Percentiles rank a stretch among this genome's conserved stretches.
Conservation (phyloP, 2,113 vertebrate species). For the Furnarius figulus region DNA sequence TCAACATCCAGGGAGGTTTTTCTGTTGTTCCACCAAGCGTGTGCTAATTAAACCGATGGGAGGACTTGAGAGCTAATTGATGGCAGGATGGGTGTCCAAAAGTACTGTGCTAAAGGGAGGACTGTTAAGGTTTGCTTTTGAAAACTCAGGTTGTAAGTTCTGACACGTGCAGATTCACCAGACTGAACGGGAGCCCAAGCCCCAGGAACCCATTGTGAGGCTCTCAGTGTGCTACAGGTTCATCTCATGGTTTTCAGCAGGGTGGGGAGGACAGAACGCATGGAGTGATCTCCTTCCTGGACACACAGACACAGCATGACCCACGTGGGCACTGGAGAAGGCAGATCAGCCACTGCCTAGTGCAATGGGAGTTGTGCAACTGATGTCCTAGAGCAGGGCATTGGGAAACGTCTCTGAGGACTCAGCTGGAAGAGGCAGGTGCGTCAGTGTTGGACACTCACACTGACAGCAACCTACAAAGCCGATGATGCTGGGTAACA, state of each 20-base stretch:
- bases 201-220: not conserved
- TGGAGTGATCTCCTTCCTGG: not conserved
- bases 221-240: not conserved
- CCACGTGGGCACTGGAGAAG: accelerated
- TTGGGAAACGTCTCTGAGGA: not conserved
- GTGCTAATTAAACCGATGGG: constrained; percentile 45
- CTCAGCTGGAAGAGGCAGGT: not conserved
- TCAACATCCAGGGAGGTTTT: not conserved
- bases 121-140: not conserved
- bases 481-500: not conserved
- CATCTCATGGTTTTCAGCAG: not conserved
- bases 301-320: accelerated
- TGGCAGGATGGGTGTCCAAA: not conserved
- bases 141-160: not conserved
- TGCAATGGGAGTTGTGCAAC: accelerated
- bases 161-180: not conserved
- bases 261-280: not conserved
- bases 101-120: not conserved
- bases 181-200: not conserved
- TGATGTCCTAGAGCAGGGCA: accelerated
- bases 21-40: not conserved
- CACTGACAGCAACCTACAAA: not conserved
- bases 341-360: not conserved
- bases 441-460: accelerated
- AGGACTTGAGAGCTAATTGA: constrained; percentile 32